These are phyloP conservation scores for Cyrtonyx montezumae DNA, from an alignment of 2,113 vertebrate species.

Conservation along the genomic window DNA sequence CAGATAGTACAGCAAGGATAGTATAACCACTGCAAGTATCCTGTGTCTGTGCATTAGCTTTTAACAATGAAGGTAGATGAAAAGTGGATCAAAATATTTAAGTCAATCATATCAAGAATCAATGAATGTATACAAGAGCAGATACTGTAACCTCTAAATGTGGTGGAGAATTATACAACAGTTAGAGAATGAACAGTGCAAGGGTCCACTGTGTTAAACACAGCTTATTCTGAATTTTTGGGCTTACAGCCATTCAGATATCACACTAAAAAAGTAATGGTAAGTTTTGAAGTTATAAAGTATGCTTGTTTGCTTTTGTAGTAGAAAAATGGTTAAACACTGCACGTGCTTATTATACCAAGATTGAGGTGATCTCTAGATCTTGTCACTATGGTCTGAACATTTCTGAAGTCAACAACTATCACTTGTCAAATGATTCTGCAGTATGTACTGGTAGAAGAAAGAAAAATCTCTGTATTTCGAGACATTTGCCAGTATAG, in stretches of 20 bases:
- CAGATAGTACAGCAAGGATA: background rate
- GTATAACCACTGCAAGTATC: background rate
- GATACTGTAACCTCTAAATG: background rate
- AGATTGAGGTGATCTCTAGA: rapidly evolving
- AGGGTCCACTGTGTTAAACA: background rate
- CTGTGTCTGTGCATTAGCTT: background rate
- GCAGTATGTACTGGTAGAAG: background rate
- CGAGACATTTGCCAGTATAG: background rate
- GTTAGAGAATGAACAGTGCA: background rate
- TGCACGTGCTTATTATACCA: rapidly evolving
- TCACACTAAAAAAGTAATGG: background rate
- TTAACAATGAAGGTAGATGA: background rate
- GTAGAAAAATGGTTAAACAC: background rate
- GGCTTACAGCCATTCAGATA: background rate
- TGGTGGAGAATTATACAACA: background rate
- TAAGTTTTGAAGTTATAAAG: background rate
- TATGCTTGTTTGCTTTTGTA: background rate
- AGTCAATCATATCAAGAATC: background rate
- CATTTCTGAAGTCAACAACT: background rate
- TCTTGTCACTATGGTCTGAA: background rate
- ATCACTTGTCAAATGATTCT: background rate
- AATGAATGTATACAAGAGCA: background rate
- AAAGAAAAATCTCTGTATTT: background rate
- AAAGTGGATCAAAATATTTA: background rate
- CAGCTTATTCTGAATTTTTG: background rate